A percentile compares a stretch with the other conserved stretches of the same genome.
Evolutionary conservation across 2,888 invertebrate species (phyloP).

Genomic region (Crossocerus cetratus): DNA sequence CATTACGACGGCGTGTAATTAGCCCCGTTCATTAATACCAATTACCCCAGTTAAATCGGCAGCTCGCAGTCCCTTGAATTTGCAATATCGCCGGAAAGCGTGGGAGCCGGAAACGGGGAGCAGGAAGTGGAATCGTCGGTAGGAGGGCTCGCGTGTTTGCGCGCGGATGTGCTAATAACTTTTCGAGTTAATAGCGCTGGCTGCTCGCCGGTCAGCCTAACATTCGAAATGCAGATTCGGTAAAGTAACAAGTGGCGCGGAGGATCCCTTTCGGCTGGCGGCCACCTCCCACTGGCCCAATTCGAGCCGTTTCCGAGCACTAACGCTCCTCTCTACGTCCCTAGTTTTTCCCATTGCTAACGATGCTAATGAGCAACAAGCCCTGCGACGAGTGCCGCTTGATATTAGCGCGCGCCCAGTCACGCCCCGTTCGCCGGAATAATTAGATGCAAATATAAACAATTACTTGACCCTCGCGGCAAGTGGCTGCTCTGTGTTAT

Average conservation of each 20-base stretch:
- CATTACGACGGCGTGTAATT: too few species aligned
- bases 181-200: too few species aligned
- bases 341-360: constrained; percentile 57
- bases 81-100: too few species aligned
- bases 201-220: neutral
- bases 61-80: too few species aligned
- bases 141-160: too few species aligned
- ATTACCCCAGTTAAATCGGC: too few species aligned
- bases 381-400: constrained; percentile 50
- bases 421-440: constrained; percentile 47
- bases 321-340: neutral
- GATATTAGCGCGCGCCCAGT: constrained; percentile 56
- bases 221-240: constrained; percentile 31
- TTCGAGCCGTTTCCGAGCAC: constrained; percentile 9
- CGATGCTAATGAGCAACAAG: constrained; percentile 67
- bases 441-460: constrained; percentile 71
- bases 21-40: too few species aligned
- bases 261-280: constrained; percentile 33
- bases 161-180: too few species aligned
- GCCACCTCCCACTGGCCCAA: constrained; percentile 41
- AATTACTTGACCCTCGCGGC: constrained; percentile 60
- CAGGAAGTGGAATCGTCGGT: too few species aligned
- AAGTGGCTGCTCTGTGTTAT: constrained; percentile 5
- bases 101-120: too few species aligned
- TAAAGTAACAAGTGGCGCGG: constrained; percentile 36